Base-by-base conservation (phyloP, 2,113 vertebrate species). In the Hippocampus guttulatus region DNA sequence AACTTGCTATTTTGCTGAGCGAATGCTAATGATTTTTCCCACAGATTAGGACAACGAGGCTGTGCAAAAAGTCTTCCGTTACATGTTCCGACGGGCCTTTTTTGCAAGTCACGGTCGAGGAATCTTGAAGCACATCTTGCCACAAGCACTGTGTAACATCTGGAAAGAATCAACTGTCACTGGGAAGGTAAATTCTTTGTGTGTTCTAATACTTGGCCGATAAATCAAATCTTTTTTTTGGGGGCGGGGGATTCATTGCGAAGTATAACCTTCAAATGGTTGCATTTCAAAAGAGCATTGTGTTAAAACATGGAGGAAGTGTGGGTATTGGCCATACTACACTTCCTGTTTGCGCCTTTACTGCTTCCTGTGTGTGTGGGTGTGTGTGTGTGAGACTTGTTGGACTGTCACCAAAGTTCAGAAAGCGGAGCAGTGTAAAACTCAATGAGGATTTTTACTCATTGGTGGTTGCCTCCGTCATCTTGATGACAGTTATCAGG, bases 401-500 rank as follows among this genome's bases (percentile, higher is more conserved):
- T 38, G 33, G 33, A 21, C 15, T 21, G 18, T 30, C n/a, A 83
- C 67, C 8, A 0, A 71, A 88, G 40, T 73, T 69, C 41, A 76
- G 72, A 70, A 71, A 81, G 75, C 69, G 75, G 79, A 81, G 81
- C 25, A 25, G 11, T 27, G 55, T 58, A 15, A 58, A 58, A 23
- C 55, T 14, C 4, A 23, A 57, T 57, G 55, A 57, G 12, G n/a
- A 57, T 25, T 57, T 25, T 21, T 64, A 15, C 38, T 63, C 68
- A 60, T 67, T 74, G 73, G 16, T 21, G 75, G 60, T 43, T n/a
- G 52, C 74, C 65, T 58, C 68, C 69, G 76, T 58, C 71, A 74
- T 80, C 80, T 79, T 62, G 45, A 20, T 81, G 80, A 72, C 77
- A 74, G 25, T 23, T 82, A 78, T 89, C 57, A 2, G 60, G 77